phyloP scores from a whole-genome alignment of 2,113 vertebrate species.

The Ageneiosus marmoratus region DNA sequence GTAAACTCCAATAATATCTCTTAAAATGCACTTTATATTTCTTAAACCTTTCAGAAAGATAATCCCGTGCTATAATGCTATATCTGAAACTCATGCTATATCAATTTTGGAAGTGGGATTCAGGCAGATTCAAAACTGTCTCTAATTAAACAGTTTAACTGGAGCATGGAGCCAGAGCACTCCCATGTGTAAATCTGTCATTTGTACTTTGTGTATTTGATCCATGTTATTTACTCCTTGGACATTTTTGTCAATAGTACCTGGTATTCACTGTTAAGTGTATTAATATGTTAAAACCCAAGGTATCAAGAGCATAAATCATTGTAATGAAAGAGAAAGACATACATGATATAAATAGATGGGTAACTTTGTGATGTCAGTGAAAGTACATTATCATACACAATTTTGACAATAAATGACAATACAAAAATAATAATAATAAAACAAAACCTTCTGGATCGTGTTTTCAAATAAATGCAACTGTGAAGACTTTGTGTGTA shows the following conservation, averaged over 20 bases:
- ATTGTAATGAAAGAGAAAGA: conserved; percentile 68
- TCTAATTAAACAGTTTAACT: conserved; percentile 59
- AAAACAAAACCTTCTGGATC: conserved; percentile 66
- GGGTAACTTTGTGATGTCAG: conserved; percentile 75
- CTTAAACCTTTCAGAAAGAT: conserved; percentile 34
- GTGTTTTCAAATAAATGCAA: conserved; percentile 81
- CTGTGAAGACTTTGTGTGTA: conserved; percentile 57
- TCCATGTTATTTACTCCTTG: conserved; percentile 70
- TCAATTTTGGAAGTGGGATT: conserved; percentile 50
- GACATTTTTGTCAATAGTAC: conserved; percentile 60
- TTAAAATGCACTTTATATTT: conserved; percentile 73
- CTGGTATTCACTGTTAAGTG: conserved; percentile 59
- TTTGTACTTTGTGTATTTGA: conserved; percentile 71
- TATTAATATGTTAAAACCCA: conserved; percentile 70
- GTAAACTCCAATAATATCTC: conserved; percentile 44
- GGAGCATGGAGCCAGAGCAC: conserved; percentile 65
- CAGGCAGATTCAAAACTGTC: conserved; percentile 23
- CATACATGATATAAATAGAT: conserved; percentile 63
- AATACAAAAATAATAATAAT: conserved; percentile 64
- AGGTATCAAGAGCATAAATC: conserved; percentile 78
- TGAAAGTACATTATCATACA: conserved; percentile 74
- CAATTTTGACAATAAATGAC: conserved; percentile 70
- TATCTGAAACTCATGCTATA: conserved; percentile 45
- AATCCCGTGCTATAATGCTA: conserved; percentile 8
- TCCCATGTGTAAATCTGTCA: conserved; percentile 67